Percentiles rank a stretch among this genome's conserved stretches.
These are phyloP conservation scores for Mamestra configurata DNA, from an alignment of 1,140 invertebrate species.

Conservation along the genomic window DNA sequence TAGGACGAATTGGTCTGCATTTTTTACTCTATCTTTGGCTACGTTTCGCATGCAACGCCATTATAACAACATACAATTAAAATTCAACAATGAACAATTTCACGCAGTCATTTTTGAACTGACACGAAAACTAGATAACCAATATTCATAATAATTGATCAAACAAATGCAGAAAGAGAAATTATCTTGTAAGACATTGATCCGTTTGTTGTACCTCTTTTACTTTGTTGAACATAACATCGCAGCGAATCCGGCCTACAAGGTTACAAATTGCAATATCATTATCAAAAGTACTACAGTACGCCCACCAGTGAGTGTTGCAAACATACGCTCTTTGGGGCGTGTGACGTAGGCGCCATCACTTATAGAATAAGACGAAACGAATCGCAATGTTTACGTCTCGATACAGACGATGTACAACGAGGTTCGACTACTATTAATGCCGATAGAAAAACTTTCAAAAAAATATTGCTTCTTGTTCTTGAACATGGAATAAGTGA, in stretches of 20 bases:
- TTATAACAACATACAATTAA: too few relatives aligned
- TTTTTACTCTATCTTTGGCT: too few relatives aligned
- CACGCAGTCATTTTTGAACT: too few relatives aligned
- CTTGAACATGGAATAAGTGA: neutral
- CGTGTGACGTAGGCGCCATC: constrained; percentile 5
- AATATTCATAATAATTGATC: too few relatives aligned
- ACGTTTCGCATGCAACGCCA: too few relatives aligned
- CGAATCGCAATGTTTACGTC: constrained; percentile 8
- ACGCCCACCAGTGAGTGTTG: neutral
- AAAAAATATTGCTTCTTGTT: neutral
- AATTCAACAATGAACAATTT: too few relatives aligned
- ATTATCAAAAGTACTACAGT: constrained; percentile 12
- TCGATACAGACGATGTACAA: neutral
- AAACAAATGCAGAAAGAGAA: too few relatives aligned
- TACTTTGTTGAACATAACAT: neutral
- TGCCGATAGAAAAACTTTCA: neutral
- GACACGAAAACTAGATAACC: too few relatives aligned
- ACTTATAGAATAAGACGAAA: constrained; percentile 15
- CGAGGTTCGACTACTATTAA: neutral
- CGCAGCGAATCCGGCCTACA: neutral
- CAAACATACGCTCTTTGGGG: neutral
- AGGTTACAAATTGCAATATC: neutral
- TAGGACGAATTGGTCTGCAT: too few relatives aligned
- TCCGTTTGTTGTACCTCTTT: too few relatives aligned
- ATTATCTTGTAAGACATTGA: too few relatives aligned